These are phyloP conservation scores for Leptobrachium ailaonicum DNA, from an alignment of 2,113 vertebrate species.

Conservation along the genomic window DNA sequence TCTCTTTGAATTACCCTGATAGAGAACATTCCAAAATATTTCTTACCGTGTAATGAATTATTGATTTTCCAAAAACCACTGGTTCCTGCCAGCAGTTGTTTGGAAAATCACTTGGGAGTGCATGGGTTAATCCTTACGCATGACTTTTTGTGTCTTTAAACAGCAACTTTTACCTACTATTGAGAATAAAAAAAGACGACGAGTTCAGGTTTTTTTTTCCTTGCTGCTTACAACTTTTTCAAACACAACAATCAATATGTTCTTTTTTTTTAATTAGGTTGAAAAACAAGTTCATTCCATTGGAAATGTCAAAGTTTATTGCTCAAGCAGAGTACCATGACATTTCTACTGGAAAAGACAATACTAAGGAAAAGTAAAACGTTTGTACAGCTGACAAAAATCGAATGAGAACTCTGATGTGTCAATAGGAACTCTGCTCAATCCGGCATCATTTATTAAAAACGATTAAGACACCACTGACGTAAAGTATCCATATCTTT, in stretches of 20 bases:
- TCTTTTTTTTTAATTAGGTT: conserved; percentile 39
- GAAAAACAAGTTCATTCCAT: conserved; percentile 31
- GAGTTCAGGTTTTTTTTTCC: neutral
- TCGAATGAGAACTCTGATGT: conserved; percentile 17
- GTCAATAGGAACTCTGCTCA: conserved; percentile 27
- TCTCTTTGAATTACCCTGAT: no score
- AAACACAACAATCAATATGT: neutral
- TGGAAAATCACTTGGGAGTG: no score
- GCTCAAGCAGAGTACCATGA: conserved; percentile 27
- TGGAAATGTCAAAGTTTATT: conserved; percentile 40
- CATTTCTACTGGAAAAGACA: conserved; percentile 44
- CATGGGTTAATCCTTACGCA: neutral
- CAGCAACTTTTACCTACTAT: neutral
- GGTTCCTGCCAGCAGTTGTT: no score
- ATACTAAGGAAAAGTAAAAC: conserved; percentile 31
- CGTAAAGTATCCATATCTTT: no score
- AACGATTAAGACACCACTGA: neutral
- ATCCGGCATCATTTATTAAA: conserved; percentile 26
- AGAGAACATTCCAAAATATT: no score
- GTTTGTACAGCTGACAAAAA: conserved; percentile 42
- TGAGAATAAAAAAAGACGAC: neutral
- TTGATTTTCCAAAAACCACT: no score
- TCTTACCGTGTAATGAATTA: no score
- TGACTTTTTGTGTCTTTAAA: neutral
- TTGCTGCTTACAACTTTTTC: neutral